Base-by-base conservation (phyloP, 2,888 invertebrate species). In the Pasiphila rectangulata region DNA sequence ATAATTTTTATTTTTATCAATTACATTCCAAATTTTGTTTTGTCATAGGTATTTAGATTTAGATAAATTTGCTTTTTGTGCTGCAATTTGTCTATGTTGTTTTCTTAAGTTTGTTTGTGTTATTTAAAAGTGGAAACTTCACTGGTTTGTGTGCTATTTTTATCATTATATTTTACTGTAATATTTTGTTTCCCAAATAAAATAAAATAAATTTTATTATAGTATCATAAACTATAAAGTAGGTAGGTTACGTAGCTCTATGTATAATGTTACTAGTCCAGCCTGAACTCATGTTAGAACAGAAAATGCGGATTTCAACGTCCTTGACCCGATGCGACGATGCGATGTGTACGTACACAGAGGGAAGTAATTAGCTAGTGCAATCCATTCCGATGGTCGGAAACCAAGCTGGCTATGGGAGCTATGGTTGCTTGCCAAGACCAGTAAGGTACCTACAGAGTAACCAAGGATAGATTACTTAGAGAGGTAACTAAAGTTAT, bases 241-340 rank as follows among this genome's bases (percentile, higher is more conserved):
- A 35, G 15, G 15, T 40, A 30, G 2, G 20, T 7, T n/a, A n/a
- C 2, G 25, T 20, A 19, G 37, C 25, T 9, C 35, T 36, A 37
- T 35, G 35, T 40, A 37, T 42, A 37, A 35, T 43, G 16, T 51
- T n/a, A n/a, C n/a, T n/a, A n/a, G n/a, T n/a, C n/a, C 15, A 30
- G 17, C 16, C n/a, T 15, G 16, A 9, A 17, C 9, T 17, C 5
- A 32, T 19, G 17, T 32, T n/a, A n/a, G n/a, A n/a, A 21, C 19
- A 43, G 27, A 44, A 17, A 50, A 41, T 75, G 78, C 78, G 71
- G 75, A 69, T 68, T 72, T 72, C 66, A 72, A 47, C 62, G 70
- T 55, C 82, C 81, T 80, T 81, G 82, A 77, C 80, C 79, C 41
- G 57, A 67, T 70, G 69, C 73, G 67, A 58, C 50, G 43, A 59